phyloP scores from a whole-genome alignment of 2,797 vertebrate genomes.

The Gymnocypris eckloni region DNA sequence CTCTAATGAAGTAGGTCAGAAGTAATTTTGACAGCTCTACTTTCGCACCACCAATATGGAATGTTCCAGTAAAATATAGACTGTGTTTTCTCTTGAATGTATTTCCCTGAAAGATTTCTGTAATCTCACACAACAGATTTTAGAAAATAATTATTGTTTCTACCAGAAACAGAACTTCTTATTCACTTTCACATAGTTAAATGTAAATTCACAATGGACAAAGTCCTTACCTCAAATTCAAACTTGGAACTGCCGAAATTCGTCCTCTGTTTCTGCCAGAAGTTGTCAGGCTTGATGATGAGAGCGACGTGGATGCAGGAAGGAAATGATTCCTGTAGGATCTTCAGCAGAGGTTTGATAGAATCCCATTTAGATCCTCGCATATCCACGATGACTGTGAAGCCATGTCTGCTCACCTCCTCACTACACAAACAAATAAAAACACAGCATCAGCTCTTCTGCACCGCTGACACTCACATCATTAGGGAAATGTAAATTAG shows the following conservation, averaged over 20 bases:
- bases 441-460: constrained; percentile 37
- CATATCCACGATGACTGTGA: constrained; percentile 99
- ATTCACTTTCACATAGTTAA: background rate
- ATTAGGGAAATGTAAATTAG: constrained; percentile 3
- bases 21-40: constrained; percentile 60
- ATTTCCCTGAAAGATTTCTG: background rate
- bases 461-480: background rate
- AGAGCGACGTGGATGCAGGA: constrained; percentile 89
- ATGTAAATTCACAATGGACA: background rate
- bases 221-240: constrained; percentile 91
- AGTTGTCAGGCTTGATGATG: constrained; percentile 91
- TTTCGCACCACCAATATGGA: constrained; percentile 31
- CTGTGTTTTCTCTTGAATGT: background rate
- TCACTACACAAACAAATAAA: constrained; percentile 77
- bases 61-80: constrained; percentile 33
- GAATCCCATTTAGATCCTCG: constrained; percentile 99
- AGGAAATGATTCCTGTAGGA: constrained; percentile 92
- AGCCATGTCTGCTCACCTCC: constrained; percentile 94
- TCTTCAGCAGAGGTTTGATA: constrained; percentile 98
- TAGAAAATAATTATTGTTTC: background rate
- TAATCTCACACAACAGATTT: background rate
- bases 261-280: constrained; percentile 95
- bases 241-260: constrained; percentile 99
- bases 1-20: constrained; percentile 58
- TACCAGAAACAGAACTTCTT: background rate